Conservation (phyloP, 2,113 vertebrate genomes). For the Macaca nemestrina region DNA sequence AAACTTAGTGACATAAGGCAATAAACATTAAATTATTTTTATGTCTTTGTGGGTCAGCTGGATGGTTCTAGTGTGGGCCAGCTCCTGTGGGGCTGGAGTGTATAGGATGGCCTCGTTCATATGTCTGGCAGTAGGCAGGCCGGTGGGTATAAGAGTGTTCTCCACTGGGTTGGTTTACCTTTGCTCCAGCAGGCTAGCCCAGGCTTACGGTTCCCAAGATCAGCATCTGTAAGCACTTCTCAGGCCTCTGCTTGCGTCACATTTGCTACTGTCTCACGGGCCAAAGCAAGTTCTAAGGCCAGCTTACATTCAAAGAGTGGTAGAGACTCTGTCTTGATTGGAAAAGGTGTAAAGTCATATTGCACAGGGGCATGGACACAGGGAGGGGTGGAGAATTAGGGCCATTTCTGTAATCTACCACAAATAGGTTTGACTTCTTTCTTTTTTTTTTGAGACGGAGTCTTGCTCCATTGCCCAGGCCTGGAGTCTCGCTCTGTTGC, state of each 20-base stretch:
- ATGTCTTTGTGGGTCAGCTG: background rate
- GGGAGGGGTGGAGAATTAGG: background rate
- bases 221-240: background rate
- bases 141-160: background rate
- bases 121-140: background rate
- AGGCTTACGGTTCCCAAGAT: background rate
- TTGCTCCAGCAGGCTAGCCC: background rate
- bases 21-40: background rate
- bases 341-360: background rate
- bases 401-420: background rate
- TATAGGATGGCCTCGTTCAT: background rate
- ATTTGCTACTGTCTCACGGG: background rate
- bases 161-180: background rate
- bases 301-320: background rate
- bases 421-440: background rate
- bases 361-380: background rate
- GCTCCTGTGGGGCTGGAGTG: background rate
- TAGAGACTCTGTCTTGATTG: background rate
- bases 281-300: background rate
- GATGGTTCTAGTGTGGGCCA: background rate
- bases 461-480: too few species aligned
- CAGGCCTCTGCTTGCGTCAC: background rate
- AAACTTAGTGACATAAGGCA: background rate
- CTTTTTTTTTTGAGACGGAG: too few species aligned
- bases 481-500: too few species aligned